phyloP scores from a whole-genome alignment of 2,797 vertebrate species.

The Hydrolagus colliei region DNA sequence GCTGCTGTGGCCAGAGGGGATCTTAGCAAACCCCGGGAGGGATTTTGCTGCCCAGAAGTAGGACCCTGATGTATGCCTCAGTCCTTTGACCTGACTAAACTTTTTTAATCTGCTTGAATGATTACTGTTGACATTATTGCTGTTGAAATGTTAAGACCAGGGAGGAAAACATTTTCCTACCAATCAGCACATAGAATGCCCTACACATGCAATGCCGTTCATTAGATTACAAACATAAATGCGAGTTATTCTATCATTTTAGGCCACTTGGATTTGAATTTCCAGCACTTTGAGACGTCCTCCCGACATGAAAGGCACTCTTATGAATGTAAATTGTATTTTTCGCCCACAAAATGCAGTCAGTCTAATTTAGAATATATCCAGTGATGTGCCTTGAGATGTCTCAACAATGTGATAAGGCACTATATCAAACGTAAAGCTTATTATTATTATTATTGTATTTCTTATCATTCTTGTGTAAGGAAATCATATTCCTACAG shows the following conservation, averaged over 20 bases:
- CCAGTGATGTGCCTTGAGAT: no score
- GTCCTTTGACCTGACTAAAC: slow-evolving; percentile 42
- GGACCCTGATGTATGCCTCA: slow-evolving; percentile 49
- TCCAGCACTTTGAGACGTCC: no score
- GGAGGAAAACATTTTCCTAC: background rate
- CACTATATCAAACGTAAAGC: no score
- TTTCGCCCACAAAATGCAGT: no score
- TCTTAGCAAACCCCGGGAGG: slow-evolving; percentile 50
- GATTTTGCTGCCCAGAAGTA: slow-evolving; percentile 52
- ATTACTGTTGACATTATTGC: slow-evolving; percentile 37
- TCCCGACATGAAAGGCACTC: no score
- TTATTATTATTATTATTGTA: no score
- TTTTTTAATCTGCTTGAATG: slow-evolving; percentile 29
- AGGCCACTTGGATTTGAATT: no score
- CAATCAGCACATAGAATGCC: background rate
- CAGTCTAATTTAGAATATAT: no score
- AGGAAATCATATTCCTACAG: background rate
- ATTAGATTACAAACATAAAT: no score
- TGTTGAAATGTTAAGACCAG: slow-evolving; percentile 38
- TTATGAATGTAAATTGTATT: no score
- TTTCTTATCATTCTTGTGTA: background rate
- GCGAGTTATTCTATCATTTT: no score
- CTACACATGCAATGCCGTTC: background rate
- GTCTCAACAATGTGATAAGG: no score
- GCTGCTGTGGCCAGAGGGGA: slow-evolving; percentile 61